These are phyloP conservation scores for Acipenser oxyrinchus DNA, from an alignment of 2,797 vertebrate genomes.

Conservation along the genomic window DNA sequence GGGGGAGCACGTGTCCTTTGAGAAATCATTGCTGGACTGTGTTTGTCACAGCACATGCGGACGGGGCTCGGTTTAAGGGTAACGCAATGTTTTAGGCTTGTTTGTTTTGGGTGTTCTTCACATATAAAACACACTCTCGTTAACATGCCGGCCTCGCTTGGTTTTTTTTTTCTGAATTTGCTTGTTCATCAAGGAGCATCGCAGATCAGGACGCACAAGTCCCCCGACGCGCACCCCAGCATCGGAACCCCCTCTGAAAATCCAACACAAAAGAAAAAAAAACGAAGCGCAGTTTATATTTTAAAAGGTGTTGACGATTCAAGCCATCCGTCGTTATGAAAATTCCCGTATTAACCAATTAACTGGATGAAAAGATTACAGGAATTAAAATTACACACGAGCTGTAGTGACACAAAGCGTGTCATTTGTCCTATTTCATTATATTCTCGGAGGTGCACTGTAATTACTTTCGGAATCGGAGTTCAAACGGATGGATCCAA, in stretches of 20 bases:
- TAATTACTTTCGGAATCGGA: too few relatives aligned
- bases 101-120: too few relatives aligned
- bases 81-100: too few relatives aligned
- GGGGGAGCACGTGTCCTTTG: constrained; percentile 63
- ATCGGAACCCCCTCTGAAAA: constrained; percentile 55
- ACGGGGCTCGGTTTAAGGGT: too few relatives aligned
- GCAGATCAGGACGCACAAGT: constrained; percentile 64
- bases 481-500: too few relatives aligned
- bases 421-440: constrained; percentile 50
- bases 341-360: constrained; percentile 50
- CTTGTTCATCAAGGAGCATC: constrained; percentile 62
- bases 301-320: constrained; percentile 47
- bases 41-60: too few relatives aligned
- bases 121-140: too few relatives aligned
- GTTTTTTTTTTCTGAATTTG: constrained; percentile 43
- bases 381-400: constrained; percentile 66
- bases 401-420: constrained; percentile 47
- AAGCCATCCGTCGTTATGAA: constrained; percentile 53
- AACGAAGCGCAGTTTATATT: constrained; percentile 42
- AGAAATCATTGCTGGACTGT: too few relatives aligned
- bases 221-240: constrained; percentile 52
- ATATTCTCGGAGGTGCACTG: constrained; percentile 57
- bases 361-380: constrained; percentile 64
- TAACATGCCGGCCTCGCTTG: too few relatives aligned
- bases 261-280: constrained; percentile 63